Evolutionary conservation across 1,140 invertebrate genomes (phyloP), one percentile per base, ranked within the genome.

Genomic region (Ceratina japonica): DNA sequence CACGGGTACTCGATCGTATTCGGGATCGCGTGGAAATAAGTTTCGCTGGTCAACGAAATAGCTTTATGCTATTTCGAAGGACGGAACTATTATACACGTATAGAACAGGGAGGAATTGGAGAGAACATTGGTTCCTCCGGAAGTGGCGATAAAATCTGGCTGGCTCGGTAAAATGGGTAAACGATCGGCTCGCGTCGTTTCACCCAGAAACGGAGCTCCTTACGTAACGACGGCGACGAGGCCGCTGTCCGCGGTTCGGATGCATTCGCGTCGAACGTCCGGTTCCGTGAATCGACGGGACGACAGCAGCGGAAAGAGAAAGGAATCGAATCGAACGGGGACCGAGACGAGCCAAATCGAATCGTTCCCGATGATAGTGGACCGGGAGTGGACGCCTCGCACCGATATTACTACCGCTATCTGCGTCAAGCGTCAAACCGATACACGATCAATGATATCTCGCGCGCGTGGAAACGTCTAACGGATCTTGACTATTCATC

Each of bases 361-460:
- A 69, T 31, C 71, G 71, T 59, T 31, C 37, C 49, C 56, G 80
- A 22, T 24, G 54, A 51, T 27, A 49, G 66, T 15, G 68, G 51
- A 52, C 58, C 54, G 54, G 37, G 2, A 63, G 16, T 69, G n/a
- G 31, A 16, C 69, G 65, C 18, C 49, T 52, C 72, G 63, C 84
- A 79, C 75, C 20, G 66, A 68, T 27, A 44, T 44, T 44, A 44
- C 37, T 44, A 1, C 37, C 79, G 66, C 72, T 88, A 88, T 88
- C 87, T 84, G 24, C 44, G 59, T 68, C 68, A 20, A 66, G 75
- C 66, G 80, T 81, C 79, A 87, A 78, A 83, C 82, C 88, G 75
- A 87, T 79, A 75, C 56, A 54, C 77, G 85, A 89, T 87, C 87
- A 88, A 87, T 88, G 86, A 83, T 88, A 88, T 86, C 84, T 87